Percentiles rank a stretch among this genome's conserved stretches.
Conservation (phyloP, 2,797 vertebrate species). For the Gambusia yucatana region DNA sequence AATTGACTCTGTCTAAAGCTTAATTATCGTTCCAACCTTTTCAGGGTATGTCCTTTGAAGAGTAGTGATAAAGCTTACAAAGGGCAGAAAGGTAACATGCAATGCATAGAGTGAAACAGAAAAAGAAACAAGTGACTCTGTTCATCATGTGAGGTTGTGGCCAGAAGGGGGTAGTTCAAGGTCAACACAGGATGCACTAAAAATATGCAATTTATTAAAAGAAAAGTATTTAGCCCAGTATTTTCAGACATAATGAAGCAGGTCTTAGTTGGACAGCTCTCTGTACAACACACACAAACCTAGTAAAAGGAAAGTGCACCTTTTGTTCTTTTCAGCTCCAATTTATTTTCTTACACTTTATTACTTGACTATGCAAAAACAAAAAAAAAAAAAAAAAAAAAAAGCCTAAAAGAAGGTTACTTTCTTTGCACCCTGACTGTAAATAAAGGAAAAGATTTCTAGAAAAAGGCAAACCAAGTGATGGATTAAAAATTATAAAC, state of each 20-base stretch:
- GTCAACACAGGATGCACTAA: background rate
- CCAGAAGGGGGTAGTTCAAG: background rate
- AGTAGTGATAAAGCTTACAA: conserved; percentile 6
- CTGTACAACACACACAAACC: background rate
- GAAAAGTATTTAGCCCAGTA: background rate
- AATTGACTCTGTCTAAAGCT: background rate
- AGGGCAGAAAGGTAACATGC: background rate
- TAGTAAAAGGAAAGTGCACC: background rate
- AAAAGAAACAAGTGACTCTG: background rate
- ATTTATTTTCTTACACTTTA: background rate
- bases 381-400: background rate
- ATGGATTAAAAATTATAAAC: background rate
- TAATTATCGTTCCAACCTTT: conserved; percentile 6
- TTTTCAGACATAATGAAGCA: background rate
- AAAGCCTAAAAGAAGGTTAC: background rate
- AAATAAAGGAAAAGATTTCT: background rate
- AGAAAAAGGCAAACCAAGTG: background rate
- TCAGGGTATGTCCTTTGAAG: background rate
- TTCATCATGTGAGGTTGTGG: conserved; percentile 3
- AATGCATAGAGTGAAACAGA: background rate
- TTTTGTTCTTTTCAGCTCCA: background rate
- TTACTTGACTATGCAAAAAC: background rate
- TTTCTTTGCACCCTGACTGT: background rate
- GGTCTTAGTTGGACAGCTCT: background rate
- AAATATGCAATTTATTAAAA: background rate